Evolutionary conservation across 37 sponge, comb jelly and placozoan genomes (phyloP).

Genomic region (Lycopodina hypogea): DNA sequence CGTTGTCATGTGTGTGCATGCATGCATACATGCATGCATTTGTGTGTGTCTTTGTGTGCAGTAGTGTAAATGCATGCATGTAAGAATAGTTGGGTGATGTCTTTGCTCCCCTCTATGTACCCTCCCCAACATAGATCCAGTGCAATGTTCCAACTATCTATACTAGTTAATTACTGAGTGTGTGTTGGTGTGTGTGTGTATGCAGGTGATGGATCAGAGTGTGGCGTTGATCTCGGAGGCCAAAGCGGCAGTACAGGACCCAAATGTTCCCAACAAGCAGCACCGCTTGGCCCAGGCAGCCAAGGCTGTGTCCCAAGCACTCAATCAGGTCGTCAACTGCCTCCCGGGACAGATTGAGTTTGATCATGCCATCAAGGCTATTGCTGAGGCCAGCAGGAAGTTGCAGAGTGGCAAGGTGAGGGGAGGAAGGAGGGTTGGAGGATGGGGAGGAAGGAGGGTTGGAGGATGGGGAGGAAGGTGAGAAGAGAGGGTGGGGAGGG

Average conservation of each 20-base stretch:
- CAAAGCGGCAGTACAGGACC: slow-evolving; percentile 72
- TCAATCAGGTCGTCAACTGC: slow-evolving; percentile 92
- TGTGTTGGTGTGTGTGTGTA: no score
- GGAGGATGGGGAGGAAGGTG: slow-evolving; percentile 10
- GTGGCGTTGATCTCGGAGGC: slow-evolving; percentile 73
- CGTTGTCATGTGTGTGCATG: no score
- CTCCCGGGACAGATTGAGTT: slow-evolving; percentile 96
- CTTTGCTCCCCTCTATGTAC: no score
- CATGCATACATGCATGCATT: no score
- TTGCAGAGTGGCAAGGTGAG: slow-evolving; percentile 52
- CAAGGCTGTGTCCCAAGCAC: slow-evolving; percentile 92
- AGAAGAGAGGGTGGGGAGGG: slow-evolving; percentile 21
- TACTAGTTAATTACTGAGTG: no score
- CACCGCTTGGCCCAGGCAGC: slow-evolving; percentile 85
- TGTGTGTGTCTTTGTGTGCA: no score
- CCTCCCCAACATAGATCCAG: no score
- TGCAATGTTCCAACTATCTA: no score
- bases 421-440: slow-evolving; percentile 6
- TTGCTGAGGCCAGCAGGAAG: slow-evolving; percentile 83
- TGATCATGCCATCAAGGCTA: slow-evolving; percentile 94
- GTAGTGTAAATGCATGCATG: no score
- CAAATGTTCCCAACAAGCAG: slow-evolving; percentile 81
- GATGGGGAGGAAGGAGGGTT: background rate
- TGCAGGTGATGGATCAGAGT: slow-evolving; percentile 79
- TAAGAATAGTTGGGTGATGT: no score